A percentile compares a stretch with the other conserved stretches of the same genome.
These are phyloP conservation scores for Coleophora deauratella DNA, from an alignment of 2,888 invertebrate genomes.

Conservation along the genomic window DNA sequence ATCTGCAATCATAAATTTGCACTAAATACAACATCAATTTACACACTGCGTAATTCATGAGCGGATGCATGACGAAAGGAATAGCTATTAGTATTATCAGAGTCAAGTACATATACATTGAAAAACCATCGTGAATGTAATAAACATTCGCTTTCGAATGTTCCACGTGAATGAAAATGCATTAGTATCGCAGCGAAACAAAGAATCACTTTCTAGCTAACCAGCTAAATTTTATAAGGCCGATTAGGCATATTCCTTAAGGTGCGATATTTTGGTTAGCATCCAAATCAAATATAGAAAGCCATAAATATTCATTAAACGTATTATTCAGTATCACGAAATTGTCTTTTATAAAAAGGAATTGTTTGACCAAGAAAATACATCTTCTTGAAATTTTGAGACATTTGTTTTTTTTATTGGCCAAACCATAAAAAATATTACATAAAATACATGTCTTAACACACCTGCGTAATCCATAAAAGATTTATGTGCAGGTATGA, in stretches of 20 bases:
- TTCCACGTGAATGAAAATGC: constrained; percentile 33
- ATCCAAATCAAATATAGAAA: too few relatives aligned
- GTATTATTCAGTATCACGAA: too few relatives aligned
- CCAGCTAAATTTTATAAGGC: constrained; percentile 3
- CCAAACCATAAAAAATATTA: too few relatives aligned
- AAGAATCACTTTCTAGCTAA: constrained; percentile 29
- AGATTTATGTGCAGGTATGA: too few relatives aligned
- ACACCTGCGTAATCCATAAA: too few relatives aligned
- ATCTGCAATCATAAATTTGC: constrained; percentile 42
- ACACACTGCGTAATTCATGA: not conserved
- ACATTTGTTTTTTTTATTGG: too few relatives aligned
- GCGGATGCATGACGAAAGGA: constrained; percentile 3
- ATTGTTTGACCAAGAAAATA: too few relatives aligned
- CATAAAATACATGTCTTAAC: too few relatives aligned
- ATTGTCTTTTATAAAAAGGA: too few relatives aligned
- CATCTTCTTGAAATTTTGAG: too few relatives aligned
- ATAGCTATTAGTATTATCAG: constrained; percentile 6
- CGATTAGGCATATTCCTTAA: not conserved
- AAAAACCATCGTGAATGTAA: constrained; percentile 18
- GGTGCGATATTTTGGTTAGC: too few relatives aligned
- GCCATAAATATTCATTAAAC: too few relatives aligned
- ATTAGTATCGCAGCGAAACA: constrained; percentile 18
- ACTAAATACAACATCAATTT: not conserved
- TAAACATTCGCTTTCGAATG: constrained; percentile 33
- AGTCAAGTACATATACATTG: constrained; percentile 20